Evolutionary conservation across 2,113 vertebrate species (phyloP).

Genomic region (Bufo bufo): DNA sequence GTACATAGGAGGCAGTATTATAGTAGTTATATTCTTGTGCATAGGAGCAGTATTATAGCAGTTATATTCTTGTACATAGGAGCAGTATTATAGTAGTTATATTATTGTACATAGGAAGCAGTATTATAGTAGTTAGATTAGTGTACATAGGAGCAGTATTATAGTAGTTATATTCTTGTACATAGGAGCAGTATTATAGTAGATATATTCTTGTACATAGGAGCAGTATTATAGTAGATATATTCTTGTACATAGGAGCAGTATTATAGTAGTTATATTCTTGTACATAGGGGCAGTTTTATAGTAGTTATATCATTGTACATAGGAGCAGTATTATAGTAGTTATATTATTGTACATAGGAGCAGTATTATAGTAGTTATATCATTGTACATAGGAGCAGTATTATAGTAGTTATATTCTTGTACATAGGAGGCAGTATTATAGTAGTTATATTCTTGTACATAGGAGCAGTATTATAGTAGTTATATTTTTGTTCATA

Average conservation of each 20-base stretch:
- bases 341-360: neutral
- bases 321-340: neutral
- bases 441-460: neutral
- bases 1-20: neutral
- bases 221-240: neutral
- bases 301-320: no score
- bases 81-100: slow-evolving; percentile 13
- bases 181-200: slow-evolving; percentile 3
- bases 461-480: slow-evolving; percentile 3
- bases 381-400: neutral
- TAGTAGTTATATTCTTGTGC: slow-evolving; percentile 1
- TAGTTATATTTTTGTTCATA: slow-evolving; percentile 1
- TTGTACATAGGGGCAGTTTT: neutral
- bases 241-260: neutral
- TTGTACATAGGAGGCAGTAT: neutral
- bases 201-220: slow-evolving; percentile 2
- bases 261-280: slow-evolving; percentile 19
- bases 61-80: neutral
- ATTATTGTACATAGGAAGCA: neutral
- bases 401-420: neutral
- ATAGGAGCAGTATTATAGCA: neutral
- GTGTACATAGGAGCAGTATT: neutral
- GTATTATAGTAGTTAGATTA: slow-evolving; percentile 10
- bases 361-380: slow-evolving; percentile 8
- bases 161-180: neutral